phyloP scores from a whole-genome alignment of 2,888 invertebrate species.

The Drosophila yooni region DNA sequence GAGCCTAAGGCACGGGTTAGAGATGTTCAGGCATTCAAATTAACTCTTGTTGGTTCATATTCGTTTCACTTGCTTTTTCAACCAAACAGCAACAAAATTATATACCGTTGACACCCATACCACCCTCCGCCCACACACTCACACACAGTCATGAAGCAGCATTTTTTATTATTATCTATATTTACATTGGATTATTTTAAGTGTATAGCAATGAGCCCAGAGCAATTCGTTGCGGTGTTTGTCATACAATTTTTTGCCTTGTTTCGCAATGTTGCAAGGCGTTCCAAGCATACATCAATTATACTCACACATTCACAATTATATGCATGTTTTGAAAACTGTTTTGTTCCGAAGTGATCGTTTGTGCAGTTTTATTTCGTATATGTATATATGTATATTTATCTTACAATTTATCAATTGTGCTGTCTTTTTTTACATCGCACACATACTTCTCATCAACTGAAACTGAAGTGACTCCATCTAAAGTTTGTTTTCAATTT shows the following conservation, averaged over 20 bases:
- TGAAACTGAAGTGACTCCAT: neutral
- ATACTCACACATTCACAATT: constrained; percentile 14
- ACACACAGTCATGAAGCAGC: constrained; percentile 19
- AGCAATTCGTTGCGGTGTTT: constrained; percentile 11
- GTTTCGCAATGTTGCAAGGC: constrained; percentile 10
- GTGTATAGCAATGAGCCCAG: constrained; percentile 23
- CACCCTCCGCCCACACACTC: neutral
- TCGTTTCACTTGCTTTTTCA: constrained; percentile 67
- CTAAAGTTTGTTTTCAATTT: neutral
- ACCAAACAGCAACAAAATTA: constrained; percentile 22
- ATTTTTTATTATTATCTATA: constrained; percentile 28
- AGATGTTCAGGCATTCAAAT: constrained; percentile 44
- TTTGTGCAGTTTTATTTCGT: constrained; percentile 38
- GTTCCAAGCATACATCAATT: constrained; percentile 9
- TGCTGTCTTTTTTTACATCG: constrained; percentile 58
- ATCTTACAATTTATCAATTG: constrained; percentile 24
- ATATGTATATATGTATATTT: constrained; percentile 3
- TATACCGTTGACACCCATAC: constrained; percentile 9
- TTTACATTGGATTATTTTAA: constrained; percentile 15
- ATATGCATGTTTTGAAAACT: constrained; percentile 45
- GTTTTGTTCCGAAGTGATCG: constrained; percentile 66
- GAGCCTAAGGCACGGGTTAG: constrained; percentile 84
- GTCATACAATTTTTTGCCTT: constrained; percentile 3
- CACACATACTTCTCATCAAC: constrained; percentile 62
- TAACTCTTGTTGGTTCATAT: constrained; percentile 59